Conservation (phyloP, 2,113 vertebrate species). For the Pluvianellus socialis region DNA sequence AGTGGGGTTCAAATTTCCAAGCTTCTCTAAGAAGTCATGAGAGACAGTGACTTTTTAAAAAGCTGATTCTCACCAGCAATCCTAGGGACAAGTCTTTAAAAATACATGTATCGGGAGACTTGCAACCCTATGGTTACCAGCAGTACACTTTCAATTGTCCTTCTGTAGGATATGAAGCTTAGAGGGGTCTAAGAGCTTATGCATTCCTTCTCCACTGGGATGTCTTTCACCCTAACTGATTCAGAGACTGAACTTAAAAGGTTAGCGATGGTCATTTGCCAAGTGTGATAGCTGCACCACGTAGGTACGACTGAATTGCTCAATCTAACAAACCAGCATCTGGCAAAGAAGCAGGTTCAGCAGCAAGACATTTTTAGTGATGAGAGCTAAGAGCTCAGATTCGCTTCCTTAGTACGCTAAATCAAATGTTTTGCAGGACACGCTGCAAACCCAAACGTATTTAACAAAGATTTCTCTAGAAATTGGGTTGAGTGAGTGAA, state of each 20-base stretch:
- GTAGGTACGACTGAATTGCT: neutral
- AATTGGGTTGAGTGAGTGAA: neutral
- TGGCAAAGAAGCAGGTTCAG: neutral
- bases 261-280: neutral
- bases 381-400: neutral
- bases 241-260: neutral
- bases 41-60: neutral
- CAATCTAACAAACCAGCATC: neutral
- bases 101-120: neutral
- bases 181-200: neutral
- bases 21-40: neutral
- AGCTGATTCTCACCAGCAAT: neutral
- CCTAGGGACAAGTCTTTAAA: neutral
- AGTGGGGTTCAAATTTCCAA: neutral
- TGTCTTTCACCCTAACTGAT: neutral
- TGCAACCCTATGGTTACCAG: neutral
- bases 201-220: neutral
- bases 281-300: neutral
- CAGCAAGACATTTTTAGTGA: neutral
- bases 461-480: neutral
- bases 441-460: neutral
- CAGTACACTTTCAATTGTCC: neutral
- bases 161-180: neutral
- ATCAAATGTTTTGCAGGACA: neutral
- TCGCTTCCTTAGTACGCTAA: neutral